phyloP scores from a whole-genome alignment of 2,888 invertebrate genomes.

The Lissonota sp. region DNA sequence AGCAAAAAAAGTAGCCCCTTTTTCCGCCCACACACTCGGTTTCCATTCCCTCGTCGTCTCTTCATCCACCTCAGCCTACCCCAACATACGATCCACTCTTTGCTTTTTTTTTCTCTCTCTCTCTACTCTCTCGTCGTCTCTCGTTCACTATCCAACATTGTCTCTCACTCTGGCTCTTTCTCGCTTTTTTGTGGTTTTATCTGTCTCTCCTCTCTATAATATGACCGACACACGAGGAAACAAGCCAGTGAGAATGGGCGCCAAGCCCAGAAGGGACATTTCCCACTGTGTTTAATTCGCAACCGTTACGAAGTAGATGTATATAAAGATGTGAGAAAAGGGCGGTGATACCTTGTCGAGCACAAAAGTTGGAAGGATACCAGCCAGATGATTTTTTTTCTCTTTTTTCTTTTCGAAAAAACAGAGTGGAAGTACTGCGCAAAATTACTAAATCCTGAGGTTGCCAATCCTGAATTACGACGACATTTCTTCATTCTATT shows the following conservation, averaged over 20 bases:
- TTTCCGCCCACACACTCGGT: conserved; percentile 63
- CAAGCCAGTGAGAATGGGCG: conserved; percentile 39
- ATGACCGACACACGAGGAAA: conserved; percentile 28
- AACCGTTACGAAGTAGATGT: conserved; percentile 45
- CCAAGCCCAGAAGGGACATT: conserved; percentile 63
- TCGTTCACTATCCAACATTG: conserved; percentile 14
- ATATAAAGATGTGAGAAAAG: conserved; percentile 54
- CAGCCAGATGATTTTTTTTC: conserved; percentile 31
- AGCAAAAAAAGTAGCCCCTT: conserved; percentile 59
- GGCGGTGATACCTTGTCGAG: conserved; percentile 12
- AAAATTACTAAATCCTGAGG: not conserved
- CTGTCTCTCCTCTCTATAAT: conserved; percentile 42
- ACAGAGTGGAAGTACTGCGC: not conserved
- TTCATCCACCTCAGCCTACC: conserved; percentile 46
- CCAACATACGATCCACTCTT: conserved; percentile 54
- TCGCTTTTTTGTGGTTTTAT: not conserved
- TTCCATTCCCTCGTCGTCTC: conserved; percentile 56
- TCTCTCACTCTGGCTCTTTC: not conserved
- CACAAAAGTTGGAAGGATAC: conserved; percentile 37
- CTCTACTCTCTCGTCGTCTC: conserved; percentile 18
- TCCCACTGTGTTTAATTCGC: conserved; percentile 64
- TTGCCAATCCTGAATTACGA: no score
- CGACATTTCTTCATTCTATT: no score
- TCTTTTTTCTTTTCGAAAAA: not conserved
- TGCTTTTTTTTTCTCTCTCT: conserved; percentile 41